Base-by-base conservation (phyloP, 2,797 vertebrate genomes). In the Phataginus tetradactyla region DNA sequence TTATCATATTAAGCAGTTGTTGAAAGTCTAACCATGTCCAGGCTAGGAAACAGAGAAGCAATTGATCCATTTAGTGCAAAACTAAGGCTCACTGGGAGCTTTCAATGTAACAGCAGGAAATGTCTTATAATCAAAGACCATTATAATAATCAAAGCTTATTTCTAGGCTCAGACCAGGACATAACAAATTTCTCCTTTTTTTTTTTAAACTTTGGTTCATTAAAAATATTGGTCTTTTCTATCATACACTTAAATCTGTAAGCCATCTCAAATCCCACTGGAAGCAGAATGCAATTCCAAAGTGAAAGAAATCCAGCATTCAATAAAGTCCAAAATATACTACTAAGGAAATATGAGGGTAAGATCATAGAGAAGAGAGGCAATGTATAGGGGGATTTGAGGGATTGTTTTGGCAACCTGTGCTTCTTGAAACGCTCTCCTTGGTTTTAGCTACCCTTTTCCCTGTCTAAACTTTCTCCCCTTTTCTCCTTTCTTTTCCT, bases 1-100 rank as follows among this genome's bases (percentile, higher is more conserved):
- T 96, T 88, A 66, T 78, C 87, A 84, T 93, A 61, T 96, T 87
- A 93, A 79, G 80, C 74, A 88, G 39, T 51, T 83, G 5, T 53
- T 91, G 39, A 15, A 84, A 87, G 42, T 66, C 59, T 51, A 61
- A 10, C 64, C n/a, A 84, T 32, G 29, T 72, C 45, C 49, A 68
- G 10, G 6, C 75, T 94, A 39, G 29, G 57, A 57, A 87, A 85
- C 2, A 69, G 20, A 59, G 57, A 97, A 69, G 51, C 20, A 84
- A 8, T 11, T 64, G 42, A 61, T 90, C n/a, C 25, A 64, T 57
- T 86, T 68, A 80, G 29, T 57, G 21, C 53, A 90, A 91, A 94
- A 39, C 63, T 61, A 86, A 83, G 68, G 14, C 79, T 83, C 34
- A 0, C 15, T 80, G 55, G 34, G 39, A 90, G 37, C 53, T 63